Evolutionary conservation across 2,888 invertebrate species (phyloP).

Genomic region (Xanthia togata): DNA sequence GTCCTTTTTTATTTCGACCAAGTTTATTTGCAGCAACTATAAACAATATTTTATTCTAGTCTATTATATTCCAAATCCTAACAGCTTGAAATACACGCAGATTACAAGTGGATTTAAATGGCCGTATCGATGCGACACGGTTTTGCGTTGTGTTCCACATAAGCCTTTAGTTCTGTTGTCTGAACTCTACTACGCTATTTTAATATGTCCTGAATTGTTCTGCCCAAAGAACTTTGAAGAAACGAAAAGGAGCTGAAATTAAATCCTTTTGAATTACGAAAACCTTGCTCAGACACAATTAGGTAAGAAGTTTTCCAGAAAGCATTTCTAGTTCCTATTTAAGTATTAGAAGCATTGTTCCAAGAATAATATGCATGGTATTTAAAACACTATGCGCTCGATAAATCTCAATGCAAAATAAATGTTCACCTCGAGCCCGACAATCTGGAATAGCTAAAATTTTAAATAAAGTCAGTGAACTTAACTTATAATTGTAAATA

Average conservation of each 20-base stretch:
- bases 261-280: neutral
- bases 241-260: neutral
- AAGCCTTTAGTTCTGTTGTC: neutral
- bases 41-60: neutral
- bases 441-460: conserved; percentile 68
- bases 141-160: neutral
- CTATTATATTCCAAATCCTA: neutral
- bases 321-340: conserved; percentile 9
- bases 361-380: conserved; percentile 22
- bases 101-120: neutral
- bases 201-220: neutral
- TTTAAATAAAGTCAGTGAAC: conserved; percentile 76
- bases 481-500: conserved; percentile 72
- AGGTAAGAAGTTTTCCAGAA: conserved; percentile 16
- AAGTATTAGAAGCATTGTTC: neutral
- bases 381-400: conserved; percentile 34
- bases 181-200: neutral
- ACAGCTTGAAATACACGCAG: too few relatives aligned
- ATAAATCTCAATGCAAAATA: conserved; percentile 51
- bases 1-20: neutral
- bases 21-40: neutral
- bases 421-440: conserved; percentile 43
- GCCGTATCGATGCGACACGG: neutral
- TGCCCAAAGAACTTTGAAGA: neutral
- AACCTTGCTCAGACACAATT: neutral